Base-by-base conservation (phyloP, 2,113 vertebrate species). In the Tupaia tana region DNA sequence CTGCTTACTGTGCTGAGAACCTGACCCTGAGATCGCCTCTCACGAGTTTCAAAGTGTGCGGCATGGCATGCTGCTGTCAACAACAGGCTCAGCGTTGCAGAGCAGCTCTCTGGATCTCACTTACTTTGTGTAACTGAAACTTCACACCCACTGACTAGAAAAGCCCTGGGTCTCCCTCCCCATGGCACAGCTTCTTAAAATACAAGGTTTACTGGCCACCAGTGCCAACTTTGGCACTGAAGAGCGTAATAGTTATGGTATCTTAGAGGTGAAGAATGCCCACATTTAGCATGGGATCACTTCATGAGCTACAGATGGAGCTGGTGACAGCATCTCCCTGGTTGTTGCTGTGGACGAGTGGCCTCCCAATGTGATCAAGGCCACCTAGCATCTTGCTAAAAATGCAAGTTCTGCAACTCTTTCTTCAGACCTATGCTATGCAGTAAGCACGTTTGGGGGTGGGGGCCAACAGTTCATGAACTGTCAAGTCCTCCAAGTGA, bases 31-130 rank as follows among this genome's bases (percentile, higher is more conserved):
- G 58, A 29, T 9, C 19, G 13, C 13, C 9, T 18, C n/a, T 27
- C 9, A 18, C 1, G 16, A 82, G 43, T 56, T 73, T 64, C 29
- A n/a, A 52, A 75, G 10, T 19, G 20, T 20, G 7, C 63, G 6
- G 5, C 20, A 5, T 61, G 6, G 5, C 20, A 5, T 61, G 54
- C 4, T 52, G 11, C 14, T 20, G 27, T 29, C 63, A 31, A 31
- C 25, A 52, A 6, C 9, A 24, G 19, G 9, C 24, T 10, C 0
- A 2, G 0, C 29, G 31, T 15, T 19, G 63, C 22, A 1, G 9
- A 54, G 71, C 10, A 16, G 24, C 11, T 54, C 54, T 70, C 14
- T 43, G 27, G 14, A 14, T 31, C 18, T 6, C 54, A 6, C 9
- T 75, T 19, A 81, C 18, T 9, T 15, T 7, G 7, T 27, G 2